Base-by-base conservation (phyloP, 2,888 invertebrate genomes). In the Fragum fragum region DNA sequence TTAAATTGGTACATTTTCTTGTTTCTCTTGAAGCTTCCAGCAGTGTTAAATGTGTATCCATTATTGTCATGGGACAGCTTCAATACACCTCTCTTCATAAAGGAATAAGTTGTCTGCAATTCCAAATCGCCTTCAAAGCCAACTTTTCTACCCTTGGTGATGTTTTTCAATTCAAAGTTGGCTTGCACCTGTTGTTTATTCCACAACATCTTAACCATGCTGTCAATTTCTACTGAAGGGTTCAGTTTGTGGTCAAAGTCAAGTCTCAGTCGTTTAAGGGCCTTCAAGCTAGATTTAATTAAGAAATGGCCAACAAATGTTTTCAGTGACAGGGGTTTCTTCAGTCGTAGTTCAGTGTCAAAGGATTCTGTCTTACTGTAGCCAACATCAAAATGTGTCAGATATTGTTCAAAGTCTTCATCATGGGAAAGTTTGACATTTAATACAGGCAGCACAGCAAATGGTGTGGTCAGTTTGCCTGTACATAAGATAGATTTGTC, bases 181-280 rank as follows among this genome's bases (percentile, higher is more conserved):
- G 79, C 61, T 77, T 87, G 63, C 59, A 88, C 36, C 21, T 74
- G 75, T 21, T 83, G 79, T 52, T 79, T 89, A 32, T 88, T 87
- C 82, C 78, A 81, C 11, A 73, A 73, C 0, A 86, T 77, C 71
- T 88, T 88, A 9, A 88, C 57, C 14, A 73, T 39, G 6, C 90
- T 85, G 14, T 74, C 82, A 7, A 91, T 36, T 21, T 84, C 80
- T 16, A 42, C 29, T 11, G 26, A 26, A 18, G 70, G 70, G 21
- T 80, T 79, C n/a, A 87, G 68, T 2, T 73, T 81, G 79, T 92
- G 91, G 39, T 83, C 72, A 14, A 90, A 28, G 28, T 85, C 85
- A n/a, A 87, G 42, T 6, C 73, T 74, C 18, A 89, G 59, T 29
- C 71, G 78, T 68, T 82, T 84, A 61, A 82, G 81, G 16, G 73